phyloP scores from a whole-genome alignment of 2,888 invertebrate species.

The Dolomedes plantarius region DNA sequence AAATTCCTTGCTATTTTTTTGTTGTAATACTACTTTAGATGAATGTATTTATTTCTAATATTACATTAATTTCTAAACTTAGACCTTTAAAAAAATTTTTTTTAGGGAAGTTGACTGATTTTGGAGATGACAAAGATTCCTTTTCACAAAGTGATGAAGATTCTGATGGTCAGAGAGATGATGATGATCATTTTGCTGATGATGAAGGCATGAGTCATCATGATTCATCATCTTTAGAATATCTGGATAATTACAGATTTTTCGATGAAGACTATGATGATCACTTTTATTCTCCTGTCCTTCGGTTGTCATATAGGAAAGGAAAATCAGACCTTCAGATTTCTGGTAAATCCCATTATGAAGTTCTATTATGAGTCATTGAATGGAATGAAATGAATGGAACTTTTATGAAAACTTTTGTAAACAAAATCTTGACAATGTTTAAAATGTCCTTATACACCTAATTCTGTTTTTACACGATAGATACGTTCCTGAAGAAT shows the following conservation, averaged over 20 bases:
- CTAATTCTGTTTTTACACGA: no score
- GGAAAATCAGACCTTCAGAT: constrained; percentile 41
- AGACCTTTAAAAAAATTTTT: no score
- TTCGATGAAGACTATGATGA: constrained; percentile 57
- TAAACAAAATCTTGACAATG: no score
- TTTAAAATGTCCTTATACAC: no score
- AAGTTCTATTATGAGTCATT: no score
- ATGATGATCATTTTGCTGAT: constrained; percentile 80
- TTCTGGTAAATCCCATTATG: constrained; percentile 35
- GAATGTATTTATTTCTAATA: no score
- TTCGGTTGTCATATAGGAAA: constrained; percentile 40
- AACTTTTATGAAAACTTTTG: no score
- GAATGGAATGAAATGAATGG: no score
- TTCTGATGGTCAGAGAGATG: constrained; percentile 60
- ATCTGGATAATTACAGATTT: constrained; percentile 58
- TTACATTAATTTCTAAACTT: no score
- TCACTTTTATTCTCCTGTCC: constrained; percentile 50
- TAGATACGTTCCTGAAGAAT: no score
- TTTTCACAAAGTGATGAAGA: constrained; percentile 69
- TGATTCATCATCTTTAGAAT: constrained; percentile 66
- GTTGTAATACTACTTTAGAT: no score
- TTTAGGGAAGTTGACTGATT: constrained; percentile 53
- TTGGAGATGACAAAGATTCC: constrained; percentile 64
- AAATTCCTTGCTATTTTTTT: no score
- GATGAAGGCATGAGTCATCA: constrained; percentile 78